Evolutionary conservation across 2,797 vertebrate genomes (phyloP), one percentile per base, ranked within the genome.

Genomic region (Petrocephalus sullivani): DNA sequence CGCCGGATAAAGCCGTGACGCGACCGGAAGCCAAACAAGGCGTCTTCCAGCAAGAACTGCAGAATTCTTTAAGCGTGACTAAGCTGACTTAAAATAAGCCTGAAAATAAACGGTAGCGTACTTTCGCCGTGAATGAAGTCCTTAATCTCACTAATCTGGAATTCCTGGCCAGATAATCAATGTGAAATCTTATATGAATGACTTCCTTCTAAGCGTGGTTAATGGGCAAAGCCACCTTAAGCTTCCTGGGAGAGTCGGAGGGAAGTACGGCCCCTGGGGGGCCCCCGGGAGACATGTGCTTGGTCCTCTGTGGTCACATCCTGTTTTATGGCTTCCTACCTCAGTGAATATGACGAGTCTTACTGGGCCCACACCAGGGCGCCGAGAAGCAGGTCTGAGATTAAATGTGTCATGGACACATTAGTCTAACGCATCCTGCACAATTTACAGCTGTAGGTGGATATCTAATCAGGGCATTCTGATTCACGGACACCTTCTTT

Each of bases 171-270:
- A 90, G 91, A 92, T 94, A 93, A 94, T 90, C 91, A 89, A 90
- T 0, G 87, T 91, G 93, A 94, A 94, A 92, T 93, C 93, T 92
- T 91, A 92, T 91, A 92, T 91, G 91, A 86, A 91, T 91, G 92
- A 92, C 92, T 94, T 95, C 93, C 93, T 93, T 89, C 91, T 91
- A 90, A 91, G 92, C 90, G 90, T 89, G 91, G 92, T 92, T 93
- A 93, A 93, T 93, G 91, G 81, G 64, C n/a, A 75, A 90, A 85
- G 78, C 84, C 67, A 88, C 84, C 90, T 87, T 89, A n/a, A 94
- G 93, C 92, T 92, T 87, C 94, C 93, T 95, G 94, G 92, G 93
- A 95, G 94, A 90, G 90, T 61, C 88, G 87, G 87, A 49, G 75
- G 33, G 67, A 75, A 37, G 1, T 87, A 91, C 91, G 90, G 87